These are phyloP conservation scores for Erebia ligea DNA, from an alignment of 2,888 invertebrate species.

Conservation along the genomic window DNA sequence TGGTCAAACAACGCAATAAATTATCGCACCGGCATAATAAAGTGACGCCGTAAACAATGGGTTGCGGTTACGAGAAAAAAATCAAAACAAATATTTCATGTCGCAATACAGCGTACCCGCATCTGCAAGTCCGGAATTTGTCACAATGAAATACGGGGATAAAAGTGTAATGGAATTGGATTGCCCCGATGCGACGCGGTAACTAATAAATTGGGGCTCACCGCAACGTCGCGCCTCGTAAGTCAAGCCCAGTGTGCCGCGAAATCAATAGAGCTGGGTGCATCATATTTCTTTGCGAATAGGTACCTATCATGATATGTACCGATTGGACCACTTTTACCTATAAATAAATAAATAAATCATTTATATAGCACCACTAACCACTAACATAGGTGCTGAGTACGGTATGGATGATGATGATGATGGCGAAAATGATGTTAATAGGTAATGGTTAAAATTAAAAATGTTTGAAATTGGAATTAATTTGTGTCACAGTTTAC, in stretches of 20 bases:
- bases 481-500: no score
- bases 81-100: slow-evolving; percentile 39
- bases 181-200: slow-evolving; percentile 63
- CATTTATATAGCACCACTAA: no score
- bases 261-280: slow-evolving; percentile 75
- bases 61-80: slow-evolving; percentile 47
- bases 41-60: slow-evolving; percentile 44
- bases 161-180: slow-evolving; percentile 66
- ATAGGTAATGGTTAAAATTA: no score
- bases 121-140: slow-evolving; percentile 61
- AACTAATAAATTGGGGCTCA: slow-evolving; percentile 78
- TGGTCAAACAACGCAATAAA: slow-evolving; percentile 22
- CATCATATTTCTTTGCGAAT: slow-evolving; percentile 32
- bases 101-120: slow-evolving; percentile 57
- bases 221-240: slow-evolving; percentile 63
- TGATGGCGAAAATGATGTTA: no score
- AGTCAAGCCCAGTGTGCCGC: slow-evolving; percentile 77
- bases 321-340: neutral
- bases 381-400: no score
- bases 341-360: no score
- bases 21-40: slow-evolving; percentile 21
- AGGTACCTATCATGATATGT: slow-evolving; percentile 5
- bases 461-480: no score
- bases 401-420: no score
- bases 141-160: slow-evolving; percentile 67